Conservation (phyloP, 2,888 invertebrate species). For the Tachina grossa region DNA sequence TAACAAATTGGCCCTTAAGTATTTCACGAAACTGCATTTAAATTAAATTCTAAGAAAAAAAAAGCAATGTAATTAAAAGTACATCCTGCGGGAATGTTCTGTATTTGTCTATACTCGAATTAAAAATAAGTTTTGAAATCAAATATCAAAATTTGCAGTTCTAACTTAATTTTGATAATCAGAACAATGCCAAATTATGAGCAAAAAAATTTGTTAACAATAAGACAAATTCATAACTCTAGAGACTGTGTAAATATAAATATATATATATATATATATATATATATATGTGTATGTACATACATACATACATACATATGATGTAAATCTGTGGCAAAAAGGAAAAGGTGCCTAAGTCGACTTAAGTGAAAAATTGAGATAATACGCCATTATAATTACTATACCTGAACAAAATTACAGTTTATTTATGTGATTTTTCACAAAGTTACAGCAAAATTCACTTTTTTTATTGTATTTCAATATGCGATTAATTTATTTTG, state of each 20-base stretch:
- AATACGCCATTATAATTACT: no score
- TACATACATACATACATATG: background rate
- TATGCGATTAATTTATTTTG: no score
- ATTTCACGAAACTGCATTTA: constrained; percentile 25
- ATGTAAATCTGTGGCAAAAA: no score
- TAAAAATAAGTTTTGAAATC: constrained; percentile 13
- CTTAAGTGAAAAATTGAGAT: no score
- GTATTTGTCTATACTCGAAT: constrained; percentile 17
- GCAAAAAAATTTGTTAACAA: constrained; percentile 60
- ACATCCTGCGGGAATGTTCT: constrained; percentile 47
- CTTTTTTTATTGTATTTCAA: no score
- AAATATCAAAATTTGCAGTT: constrained; percentile 5
- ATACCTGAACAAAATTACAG: no score
- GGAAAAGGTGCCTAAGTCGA: no score
- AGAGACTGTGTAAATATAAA: constrained; percentile 63
- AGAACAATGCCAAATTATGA: constrained; percentile 58
- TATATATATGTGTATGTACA: background rate
- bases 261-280: background rate
- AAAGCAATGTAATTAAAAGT: constrained; percentile 14
- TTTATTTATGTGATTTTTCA: no score
- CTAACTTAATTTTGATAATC: background rate
- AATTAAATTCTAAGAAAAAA: constrained; percentile 17
- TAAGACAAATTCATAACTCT: constrained; percentile 64
- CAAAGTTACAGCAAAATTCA: background rate
- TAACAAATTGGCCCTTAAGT: constrained; percentile 27